Evolutionary conservation across 1,140 invertebrate genomes (phyloP).

Genomic region (Ridgeia piscesae): DNA sequence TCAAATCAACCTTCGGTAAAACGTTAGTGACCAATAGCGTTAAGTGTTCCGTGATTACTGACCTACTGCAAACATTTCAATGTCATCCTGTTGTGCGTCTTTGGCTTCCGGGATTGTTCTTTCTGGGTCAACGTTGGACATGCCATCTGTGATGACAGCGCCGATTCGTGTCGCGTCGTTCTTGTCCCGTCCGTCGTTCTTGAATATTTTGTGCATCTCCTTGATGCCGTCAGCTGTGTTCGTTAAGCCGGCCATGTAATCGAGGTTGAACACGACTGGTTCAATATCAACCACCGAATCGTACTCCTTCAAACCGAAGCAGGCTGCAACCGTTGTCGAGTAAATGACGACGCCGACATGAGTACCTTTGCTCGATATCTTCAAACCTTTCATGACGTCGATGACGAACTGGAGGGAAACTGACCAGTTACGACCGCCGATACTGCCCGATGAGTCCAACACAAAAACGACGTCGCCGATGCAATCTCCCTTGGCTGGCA

Average conservation of each 20-base stretch:
- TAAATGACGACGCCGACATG: neutral
- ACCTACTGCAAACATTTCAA: constrained; percentile 17
- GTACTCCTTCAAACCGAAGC: neutral
- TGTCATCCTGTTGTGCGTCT: neutral
- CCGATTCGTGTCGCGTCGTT: no score
- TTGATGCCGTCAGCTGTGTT: no score
- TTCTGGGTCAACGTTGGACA: neutral
- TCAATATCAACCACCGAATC: neutral
- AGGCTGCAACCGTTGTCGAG: neutral
- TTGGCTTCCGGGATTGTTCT: constrained; percentile 17
- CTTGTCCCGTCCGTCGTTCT: no score
- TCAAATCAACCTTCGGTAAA: no score
- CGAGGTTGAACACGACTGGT: no score
- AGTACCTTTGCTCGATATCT: neutral
- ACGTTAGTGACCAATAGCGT: no score
- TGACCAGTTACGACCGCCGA: neutral
- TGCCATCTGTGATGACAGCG: no score
- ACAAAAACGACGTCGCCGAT: neutral
- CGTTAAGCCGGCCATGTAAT: no score
- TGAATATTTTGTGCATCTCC: no score
- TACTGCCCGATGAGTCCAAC: neutral
- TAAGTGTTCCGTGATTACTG: no score
- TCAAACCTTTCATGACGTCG: neutral
- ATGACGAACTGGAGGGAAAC: neutral
- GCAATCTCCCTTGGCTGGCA: no score